Evolutionary conservation across 92 coral and sea anemone species (phyloP).

Genomic region (Paragorgia papillata): DNA sequence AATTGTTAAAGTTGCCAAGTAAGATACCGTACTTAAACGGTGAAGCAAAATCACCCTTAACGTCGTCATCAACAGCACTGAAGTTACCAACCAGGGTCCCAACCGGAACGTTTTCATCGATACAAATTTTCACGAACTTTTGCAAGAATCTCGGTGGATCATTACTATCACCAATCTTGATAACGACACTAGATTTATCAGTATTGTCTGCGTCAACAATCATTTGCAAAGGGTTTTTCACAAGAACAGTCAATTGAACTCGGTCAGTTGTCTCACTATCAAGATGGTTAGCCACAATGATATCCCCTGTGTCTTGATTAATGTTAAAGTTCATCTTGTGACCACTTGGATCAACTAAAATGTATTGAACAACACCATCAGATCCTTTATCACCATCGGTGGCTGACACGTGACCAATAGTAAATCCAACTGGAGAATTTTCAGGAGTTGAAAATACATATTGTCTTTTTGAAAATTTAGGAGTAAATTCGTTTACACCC

Average conservation of each 20-base stretch:
- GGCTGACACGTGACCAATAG: constrained; percentile 82
- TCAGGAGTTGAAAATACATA: constrained; percentile 79
- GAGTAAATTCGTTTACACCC: constrained; percentile 80
- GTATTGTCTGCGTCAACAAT: constrained; percentile 73
- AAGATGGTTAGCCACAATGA: constrained; percentile 74
- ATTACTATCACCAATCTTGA: constrained; percentile 87
- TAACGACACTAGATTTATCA: constrained; percentile 72
- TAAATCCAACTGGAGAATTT: constrained; percentile 74
- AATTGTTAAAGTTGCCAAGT: constrained; percentile 62
- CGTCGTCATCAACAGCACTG: constrained; percentile 96
- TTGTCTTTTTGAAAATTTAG: constrained; percentile 64
- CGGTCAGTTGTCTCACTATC: constrained; percentile 72
- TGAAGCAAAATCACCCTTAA: constrained; percentile 28
- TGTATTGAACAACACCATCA: constrained; percentile 81
- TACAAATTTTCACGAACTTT: constrained; percentile 59
- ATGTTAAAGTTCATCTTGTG: constrained; percentile 71
- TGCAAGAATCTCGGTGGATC: constrained; percentile 85
- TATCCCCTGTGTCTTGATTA: constrained; percentile 71
- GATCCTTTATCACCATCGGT: constrained; percentile 83
- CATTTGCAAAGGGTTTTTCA: constrained; percentile 76
- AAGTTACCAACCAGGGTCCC: constrained; percentile 74
- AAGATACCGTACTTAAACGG: constrained; percentile 67
- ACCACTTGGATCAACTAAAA: constrained; percentile 68
- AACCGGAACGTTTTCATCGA: constrained; percentile 60
- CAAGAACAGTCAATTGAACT: constrained; percentile 79